Base-by-base conservation (phyloP, 2,797 vertebrate genomes). In the Bucorvus abyssinicus region DNA sequence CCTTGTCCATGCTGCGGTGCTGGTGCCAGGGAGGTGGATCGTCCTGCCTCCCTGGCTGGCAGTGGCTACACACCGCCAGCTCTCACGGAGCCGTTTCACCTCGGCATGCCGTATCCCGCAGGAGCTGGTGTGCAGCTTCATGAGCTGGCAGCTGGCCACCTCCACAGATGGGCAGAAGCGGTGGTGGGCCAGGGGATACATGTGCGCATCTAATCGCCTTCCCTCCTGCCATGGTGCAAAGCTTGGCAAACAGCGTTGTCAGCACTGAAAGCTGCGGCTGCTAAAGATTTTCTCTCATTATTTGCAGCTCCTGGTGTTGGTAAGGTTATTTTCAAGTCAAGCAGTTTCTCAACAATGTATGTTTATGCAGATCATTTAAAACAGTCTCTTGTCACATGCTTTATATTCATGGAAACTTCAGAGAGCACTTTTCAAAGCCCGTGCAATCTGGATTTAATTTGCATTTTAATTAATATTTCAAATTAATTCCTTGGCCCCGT, bases 381-480 rank as follows among this genome's bases (percentile, higher is more conserved):
- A 95, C 91, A 96, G 86, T 94, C 61, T 74, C 92, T 94, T 95
- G 92, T 94, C 89, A 86, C 83, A 94, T 68, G 88, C 67, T 98
- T 97, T 94, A 92, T 96, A 96, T 97, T 97, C 93, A 97, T 95
- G 81, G 83, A 85, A 97, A 96, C 95, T 92, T 93, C 91, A 96
- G 92, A 97, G 91, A 83, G 84, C 86, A 91, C 75, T 85, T 89
- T 96, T 95, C 93, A 97, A 97, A 97, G 87, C 86, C 91, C 88
- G 73, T 84, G 83, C 73, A 92, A 79, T 97, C 78, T 95, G 96
- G 79, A 88, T 97, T 94, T 95, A 92, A 97, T 98, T 98, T 98
- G 96, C 95, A 97, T 97, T 97, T 98, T 97, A 98, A 97, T 97
- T 97, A 98, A 97, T 97, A 97, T 97, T 98, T 97, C 96, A 95